Base-by-base conservation (phyloP, 2,888 invertebrate species). In the Tyria jacobaeae region DNA sequence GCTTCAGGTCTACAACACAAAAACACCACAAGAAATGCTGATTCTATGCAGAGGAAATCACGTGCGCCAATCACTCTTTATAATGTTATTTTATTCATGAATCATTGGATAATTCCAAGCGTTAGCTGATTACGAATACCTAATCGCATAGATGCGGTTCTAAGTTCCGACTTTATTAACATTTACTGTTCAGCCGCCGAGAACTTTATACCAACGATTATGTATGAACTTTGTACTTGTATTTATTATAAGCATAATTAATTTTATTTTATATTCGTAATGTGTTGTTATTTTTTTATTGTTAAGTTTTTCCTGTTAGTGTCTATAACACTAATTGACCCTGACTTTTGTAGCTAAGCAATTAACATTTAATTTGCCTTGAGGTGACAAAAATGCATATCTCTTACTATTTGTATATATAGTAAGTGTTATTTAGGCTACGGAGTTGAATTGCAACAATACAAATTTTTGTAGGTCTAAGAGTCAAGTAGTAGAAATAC, bases 131-230 rank as follows among this genome's bases (percentile, higher is more conserved):
- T 37, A 17, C 12, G 35, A 21, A 57, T 50, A n/a, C n/a, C n/a
- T n/a, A 63, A 64, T 61, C 44, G 35, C 48, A 66, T 63, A 56
- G 70, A 47, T 7, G 60, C 51, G 14, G 27, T 54, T 14, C n/a
- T 14, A 44, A 31, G n/a, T 4, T 34, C 25, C 25, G 31, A 65
- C 60, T n/a, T n/a, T n/a, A 55, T 75, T 44, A 21, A 17, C 44
- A 53, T 70, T 66, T 56, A 37, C 49, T 56, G 61, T 57, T 75
- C 51, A 65, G 55, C 47, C 39, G 62, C 58, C 14, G 3, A 57
- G 69, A 59, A 68, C 73, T 75, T 68, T 72, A 31, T 12, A 21
- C 62, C 56, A 34, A 51, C 44, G 57, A 52, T 53, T 51, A 60
- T 44, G 10, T 44, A 21, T 12, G 21, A 44, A 41, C 39, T 52